phyloP scores from a whole-genome alignment of 2,797 vertebrate species.

The Iguana delicatissima region DNA sequence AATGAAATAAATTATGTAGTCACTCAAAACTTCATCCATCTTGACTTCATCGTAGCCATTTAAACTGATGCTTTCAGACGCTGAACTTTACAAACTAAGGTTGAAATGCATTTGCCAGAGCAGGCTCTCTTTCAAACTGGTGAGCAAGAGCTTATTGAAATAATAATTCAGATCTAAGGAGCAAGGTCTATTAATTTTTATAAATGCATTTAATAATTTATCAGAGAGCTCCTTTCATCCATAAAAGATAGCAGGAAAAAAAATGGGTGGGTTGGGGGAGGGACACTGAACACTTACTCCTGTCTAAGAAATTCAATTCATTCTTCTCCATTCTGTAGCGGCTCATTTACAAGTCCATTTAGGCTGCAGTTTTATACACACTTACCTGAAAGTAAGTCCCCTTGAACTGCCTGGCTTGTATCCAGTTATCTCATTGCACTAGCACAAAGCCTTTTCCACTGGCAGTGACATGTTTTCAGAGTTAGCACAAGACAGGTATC shows the following conservation, averaged over 20 bases:
- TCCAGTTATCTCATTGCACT: no score
- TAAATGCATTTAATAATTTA: constrained; percentile 39
- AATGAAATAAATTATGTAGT: constrained; percentile 22
- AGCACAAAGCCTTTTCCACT: no score
- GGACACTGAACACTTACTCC: background rate
- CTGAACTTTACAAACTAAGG: constrained; percentile 22
- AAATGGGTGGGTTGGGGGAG: no score
- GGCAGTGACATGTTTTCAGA: no score
- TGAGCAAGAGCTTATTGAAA: constrained; percentile 29
- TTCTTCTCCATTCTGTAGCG: background rate
- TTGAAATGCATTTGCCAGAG: constrained; percentile 10
- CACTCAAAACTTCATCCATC: constrained; percentile 18
- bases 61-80: background rate
- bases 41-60: constrained; percentile 6
- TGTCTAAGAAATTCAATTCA: background rate
- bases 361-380: background rate
- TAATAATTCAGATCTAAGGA: constrained; percentile 44
- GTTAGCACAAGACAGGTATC: no score
- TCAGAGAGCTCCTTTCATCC: constrained; percentile 25
- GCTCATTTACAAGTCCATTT: background rate
- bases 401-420: no score
- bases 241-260: background rate
- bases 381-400: background rate
- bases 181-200: constrained; percentile 38
- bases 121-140: constrained; percentile 16